A percentile compares a stretch with the other conserved stretches of the same genome.
Evolutionary conservation across 1,140 invertebrate species (phyloP).

Genomic region (Camponotus vicinus): DNA sequence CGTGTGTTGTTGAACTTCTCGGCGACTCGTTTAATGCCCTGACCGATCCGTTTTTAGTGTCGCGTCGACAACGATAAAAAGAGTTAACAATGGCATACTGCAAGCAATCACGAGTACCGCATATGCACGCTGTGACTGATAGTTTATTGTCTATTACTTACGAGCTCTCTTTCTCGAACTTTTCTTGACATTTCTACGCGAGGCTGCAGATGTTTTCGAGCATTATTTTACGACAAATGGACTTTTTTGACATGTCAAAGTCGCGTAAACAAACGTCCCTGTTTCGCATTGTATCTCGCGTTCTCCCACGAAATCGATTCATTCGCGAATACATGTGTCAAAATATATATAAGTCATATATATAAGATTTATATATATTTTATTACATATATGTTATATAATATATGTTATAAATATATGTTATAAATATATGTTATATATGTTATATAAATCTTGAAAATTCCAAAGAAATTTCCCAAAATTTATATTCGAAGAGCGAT

Average conservation of each 20-base stretch:
- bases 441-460: conserved; percentile 23
- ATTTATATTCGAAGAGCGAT: not conserved
- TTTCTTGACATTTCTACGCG: not conserved
- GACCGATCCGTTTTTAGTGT: not conserved
- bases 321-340: not conserved
- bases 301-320: not conserved
- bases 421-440: too few relatives aligned
- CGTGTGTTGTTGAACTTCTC: conserved; percentile 53
- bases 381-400: not conserved
- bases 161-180: not conserved
- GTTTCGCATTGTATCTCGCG: not conserved
- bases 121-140: not conserved
- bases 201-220: not conserved
- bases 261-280: not conserved
- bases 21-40: conserved; percentile 6
- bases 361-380: too few relatives aligned
- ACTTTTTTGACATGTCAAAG: not conserved
- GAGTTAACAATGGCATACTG: conserved; percentile 7
- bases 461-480: conserved; percentile 17
- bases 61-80: conserved; percentile 14
- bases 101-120: not conserved
- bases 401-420: too few relatives aligned
- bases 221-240: not conserved
- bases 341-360: not conserved
- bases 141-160: not conserved